These are phyloP conservation scores for Parapristionchus giblindavisi DNA, from an alignment of 2,888 invertebrate species.

Conservation along the genomic window DNA sequence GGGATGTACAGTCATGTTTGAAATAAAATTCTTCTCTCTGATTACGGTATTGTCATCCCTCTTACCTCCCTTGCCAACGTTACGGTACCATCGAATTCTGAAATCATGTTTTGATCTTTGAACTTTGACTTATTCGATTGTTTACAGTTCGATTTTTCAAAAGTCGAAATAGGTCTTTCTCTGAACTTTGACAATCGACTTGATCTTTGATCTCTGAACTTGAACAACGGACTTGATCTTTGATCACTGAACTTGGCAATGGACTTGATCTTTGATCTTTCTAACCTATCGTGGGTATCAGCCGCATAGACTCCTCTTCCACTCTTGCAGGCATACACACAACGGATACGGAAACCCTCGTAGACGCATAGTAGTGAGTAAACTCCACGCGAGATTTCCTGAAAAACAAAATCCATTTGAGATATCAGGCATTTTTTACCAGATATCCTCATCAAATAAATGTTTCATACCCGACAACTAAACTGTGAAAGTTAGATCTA, in stretches of 20 bases:
- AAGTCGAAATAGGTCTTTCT: too few species aligned
- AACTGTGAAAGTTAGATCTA: too few species aligned
- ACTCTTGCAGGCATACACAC: conserved; percentile 87
- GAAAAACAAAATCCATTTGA: background rate
- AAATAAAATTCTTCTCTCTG: conserved; percentile 48
- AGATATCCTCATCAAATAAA: too few species aligned
- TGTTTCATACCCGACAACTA: too few species aligned
- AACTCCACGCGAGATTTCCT: conserved; percentile 12
- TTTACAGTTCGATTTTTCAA: too few species aligned
- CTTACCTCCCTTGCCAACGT: conserved; percentile 76
- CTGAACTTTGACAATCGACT: too few species aligned
- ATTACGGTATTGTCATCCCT: conserved; percentile 73
- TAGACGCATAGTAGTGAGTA: conserved; percentile 32
- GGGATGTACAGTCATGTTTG: conserved; percentile 54
- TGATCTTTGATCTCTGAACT: too few species aligned
- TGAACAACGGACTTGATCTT: too few species aligned
- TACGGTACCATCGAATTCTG: conserved; percentile 86
- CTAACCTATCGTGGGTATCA: conserved; percentile 90
- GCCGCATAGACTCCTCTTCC: conserved; percentile 91
- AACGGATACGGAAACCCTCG: conserved; percentile 95
- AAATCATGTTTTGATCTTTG: conserved; percentile 5
- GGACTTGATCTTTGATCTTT: too few species aligned
- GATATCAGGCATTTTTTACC: too few species aligned
- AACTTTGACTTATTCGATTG: background rate
- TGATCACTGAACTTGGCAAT: too few species aligned